Percentiles rank a stretch among this genome's conserved stretches.
Conservation (phyloP, 2,797 vertebrate genomes). For the Molothrus ater region DNA sequence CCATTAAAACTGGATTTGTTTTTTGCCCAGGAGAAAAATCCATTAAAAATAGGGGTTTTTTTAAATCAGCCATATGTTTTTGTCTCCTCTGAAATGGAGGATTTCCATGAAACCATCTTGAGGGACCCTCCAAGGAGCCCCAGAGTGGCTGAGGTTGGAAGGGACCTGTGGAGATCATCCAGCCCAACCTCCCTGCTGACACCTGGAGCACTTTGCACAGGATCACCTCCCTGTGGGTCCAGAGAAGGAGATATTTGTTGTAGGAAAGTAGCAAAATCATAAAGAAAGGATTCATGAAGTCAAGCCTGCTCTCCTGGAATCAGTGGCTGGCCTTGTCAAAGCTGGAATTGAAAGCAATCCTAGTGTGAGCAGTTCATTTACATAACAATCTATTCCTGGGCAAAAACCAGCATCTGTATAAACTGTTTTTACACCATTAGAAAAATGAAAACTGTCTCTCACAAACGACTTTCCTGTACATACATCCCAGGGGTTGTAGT, state of each 20-base stretch:
- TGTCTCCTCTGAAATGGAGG: background rate
- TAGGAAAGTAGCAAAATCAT: background rate
- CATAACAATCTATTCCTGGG: background rate
- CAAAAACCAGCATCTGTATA: background rate
- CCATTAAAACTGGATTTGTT: background rate
- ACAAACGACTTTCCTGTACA: background rate
- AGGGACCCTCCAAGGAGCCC: background rate
- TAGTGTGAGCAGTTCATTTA: background rate
- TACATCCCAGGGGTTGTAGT: background rate
- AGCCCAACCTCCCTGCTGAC: background rate
- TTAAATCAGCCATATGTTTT: background rate
- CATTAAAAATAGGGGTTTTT: background rate
- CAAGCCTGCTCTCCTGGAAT: background rate
- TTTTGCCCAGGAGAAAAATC: background rate
- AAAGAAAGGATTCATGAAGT: background rate
- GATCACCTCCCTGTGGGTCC: background rate
- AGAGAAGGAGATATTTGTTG: background rate
- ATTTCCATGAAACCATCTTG: background rate
- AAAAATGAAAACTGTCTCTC: background rate
- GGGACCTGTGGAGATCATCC: background rate
- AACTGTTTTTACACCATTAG: background rate
- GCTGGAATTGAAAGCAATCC: background rate
- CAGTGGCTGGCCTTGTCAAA: background rate
- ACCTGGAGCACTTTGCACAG: background rate
- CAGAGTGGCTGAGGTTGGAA: background rate